These are phyloP conservation scores for Drosophila virilis DNA, from an alignment of 1,140 invertebrate species.

Conservation along the genomic window DNA sequence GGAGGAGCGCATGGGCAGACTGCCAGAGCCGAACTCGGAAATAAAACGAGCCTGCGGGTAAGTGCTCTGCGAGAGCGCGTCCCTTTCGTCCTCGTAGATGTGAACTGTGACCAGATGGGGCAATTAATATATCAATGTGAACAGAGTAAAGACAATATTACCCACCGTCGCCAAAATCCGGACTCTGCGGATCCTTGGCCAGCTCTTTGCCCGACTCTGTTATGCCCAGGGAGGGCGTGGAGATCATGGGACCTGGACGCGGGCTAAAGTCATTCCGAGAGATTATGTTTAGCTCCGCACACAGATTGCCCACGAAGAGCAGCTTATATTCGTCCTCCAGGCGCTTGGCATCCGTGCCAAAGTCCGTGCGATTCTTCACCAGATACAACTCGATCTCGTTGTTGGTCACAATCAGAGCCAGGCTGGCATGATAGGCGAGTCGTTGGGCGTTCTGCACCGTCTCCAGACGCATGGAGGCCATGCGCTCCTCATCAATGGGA, in stretches of 20 bases:
- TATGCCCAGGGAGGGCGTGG: slow-evolving; percentile 96
- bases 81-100: slow-evolving; percentile 93
- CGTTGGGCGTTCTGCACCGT: slow-evolving; percentile 92
- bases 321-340: slow-evolving; percentile 93
- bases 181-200: slow-evolving; percentile 90
- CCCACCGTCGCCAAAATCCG: slow-evolving; percentile 94
- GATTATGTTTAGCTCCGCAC: slow-evolving; percentile 88
- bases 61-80: slow-evolving; percentile 90
- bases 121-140: neutral
- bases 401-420: slow-evolving; percentile 96
- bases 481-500: slow-evolving; percentile 86
- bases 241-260: slow-evolving; percentile 84
- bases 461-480: slow-evolving; percentile 89
- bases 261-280: slow-evolving; percentile 65
- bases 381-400: slow-evolving; percentile 98
- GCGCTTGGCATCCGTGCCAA: slow-evolving; percentile 85
- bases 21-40: slow-evolving; percentile 98
- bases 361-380: slow-evolving; percentile 92
- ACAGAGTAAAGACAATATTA: neutral
- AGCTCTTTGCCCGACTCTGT: slow-evolving; percentile 89
- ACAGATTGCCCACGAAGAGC: slow-evolving; percentile 93
- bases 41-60: slow-evolving; percentile 94
- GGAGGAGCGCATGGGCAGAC: slow-evolving; percentile 89
- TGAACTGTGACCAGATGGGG: slow-evolving; percentile 88
- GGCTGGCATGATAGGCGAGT: slow-evolving; percentile 94